Conservation (phyloP, 2,797 vertebrate genomes). For the Argya squamiceps region DNA sequence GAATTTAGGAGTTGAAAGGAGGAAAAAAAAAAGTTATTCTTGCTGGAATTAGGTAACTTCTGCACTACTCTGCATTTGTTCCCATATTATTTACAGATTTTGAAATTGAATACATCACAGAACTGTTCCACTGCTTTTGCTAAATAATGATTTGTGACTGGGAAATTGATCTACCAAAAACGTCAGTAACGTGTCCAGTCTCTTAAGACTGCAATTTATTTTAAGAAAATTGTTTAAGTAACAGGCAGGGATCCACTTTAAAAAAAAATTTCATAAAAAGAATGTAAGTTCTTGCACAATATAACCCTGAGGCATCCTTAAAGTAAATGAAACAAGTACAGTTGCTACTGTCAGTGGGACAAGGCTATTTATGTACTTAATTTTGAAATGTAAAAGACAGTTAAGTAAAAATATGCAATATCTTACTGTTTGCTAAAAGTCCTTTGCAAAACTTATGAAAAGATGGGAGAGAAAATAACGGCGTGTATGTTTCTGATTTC, state of each 20-base stretch:
- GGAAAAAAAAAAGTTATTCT: background rate
- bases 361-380: background rate
- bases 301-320: background rate
- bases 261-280: background rate
- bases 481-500: constrained; percentile 93
- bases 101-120: background rate
- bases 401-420: background rate
- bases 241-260: background rate
- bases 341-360: background rate
- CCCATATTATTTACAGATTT: background rate
- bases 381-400: background rate
- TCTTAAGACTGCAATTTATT: background rate
- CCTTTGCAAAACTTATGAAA: constrained; percentile 97
- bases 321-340: background rate
- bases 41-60: background rate
- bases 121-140: background rate
- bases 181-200: background rate
- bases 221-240: background rate
- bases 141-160: background rate
- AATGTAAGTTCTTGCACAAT: background rate
- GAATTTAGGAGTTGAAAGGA: background rate
- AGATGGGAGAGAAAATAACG: constrained; percentile 92
- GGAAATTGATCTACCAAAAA: background rate
- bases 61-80: background rate
- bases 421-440: constrained; percentile 91